phyloP scores from a whole-genome alignment of 2,797 vertebrate species.

The Euthynnus affinis region DNA sequence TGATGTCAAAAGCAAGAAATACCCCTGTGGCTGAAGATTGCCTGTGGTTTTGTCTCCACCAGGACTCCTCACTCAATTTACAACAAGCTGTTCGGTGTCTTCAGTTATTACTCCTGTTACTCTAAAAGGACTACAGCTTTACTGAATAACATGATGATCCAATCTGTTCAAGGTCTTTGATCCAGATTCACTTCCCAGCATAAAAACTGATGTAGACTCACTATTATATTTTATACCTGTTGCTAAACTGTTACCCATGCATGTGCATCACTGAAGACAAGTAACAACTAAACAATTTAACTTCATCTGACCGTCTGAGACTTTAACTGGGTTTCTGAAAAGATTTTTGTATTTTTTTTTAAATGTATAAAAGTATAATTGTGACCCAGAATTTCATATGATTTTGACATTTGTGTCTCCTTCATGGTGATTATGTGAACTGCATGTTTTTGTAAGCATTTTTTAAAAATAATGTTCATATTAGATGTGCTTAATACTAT shows the following conservation, averaged over 20 bases:
- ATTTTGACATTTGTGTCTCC: constrained; percentile 50
- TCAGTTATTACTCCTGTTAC: neutral
- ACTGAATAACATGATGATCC: neutral
- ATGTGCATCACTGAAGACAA: neutral
- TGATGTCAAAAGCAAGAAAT: constrained; percentile 2
- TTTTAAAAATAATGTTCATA: constrained; percentile 28
- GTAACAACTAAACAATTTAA: constrained; percentile 1
- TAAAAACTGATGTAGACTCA: neutral
- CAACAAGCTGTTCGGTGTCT: neutral
- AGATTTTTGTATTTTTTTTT: constrained; percentile 50
- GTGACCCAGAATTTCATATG: constrained; percentile 34
- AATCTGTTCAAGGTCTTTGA: too few relatives aligned
- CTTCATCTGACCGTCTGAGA: neutral
- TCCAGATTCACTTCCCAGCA: neutral
- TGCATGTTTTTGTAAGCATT: constrained; percentile 51
- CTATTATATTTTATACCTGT: neutral
- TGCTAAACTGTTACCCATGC: neutral
- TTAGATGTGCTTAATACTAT: constrained; percentile 18
- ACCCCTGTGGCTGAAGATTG: neutral
- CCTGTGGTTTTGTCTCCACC: neutral
- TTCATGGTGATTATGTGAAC: neutral
- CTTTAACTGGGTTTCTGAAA: neutral
- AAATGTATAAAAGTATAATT: constrained; percentile 13
- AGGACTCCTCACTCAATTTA: constrained; percentile 8
- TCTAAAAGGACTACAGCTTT: neutral